Evolutionary conservation across 2,797 vertebrate species (phyloP).

Genomic region (Rhinella marina): DNA sequence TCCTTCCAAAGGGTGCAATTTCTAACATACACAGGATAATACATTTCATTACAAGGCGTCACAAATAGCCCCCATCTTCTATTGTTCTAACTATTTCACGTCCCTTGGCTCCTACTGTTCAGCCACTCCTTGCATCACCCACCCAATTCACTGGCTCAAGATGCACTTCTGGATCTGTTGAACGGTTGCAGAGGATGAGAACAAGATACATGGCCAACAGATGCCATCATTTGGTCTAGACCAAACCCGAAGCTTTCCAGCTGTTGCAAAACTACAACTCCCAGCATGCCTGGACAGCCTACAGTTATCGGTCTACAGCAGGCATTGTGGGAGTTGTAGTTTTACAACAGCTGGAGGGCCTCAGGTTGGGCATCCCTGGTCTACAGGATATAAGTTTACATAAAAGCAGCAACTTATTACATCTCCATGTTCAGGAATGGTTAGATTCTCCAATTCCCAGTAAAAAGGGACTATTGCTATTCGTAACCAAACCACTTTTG

Average conservation of each 20-base stretch:
- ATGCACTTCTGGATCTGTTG: no score
- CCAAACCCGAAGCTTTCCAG: no score
- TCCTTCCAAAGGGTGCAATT: background rate
- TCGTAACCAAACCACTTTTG: background rate
- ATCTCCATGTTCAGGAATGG: background rate
- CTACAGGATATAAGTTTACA: no score
- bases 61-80: background rate
- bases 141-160: background rate
- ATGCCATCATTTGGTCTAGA: background rate
- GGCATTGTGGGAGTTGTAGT: no score
- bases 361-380: no score
- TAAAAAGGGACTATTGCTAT: background rate
- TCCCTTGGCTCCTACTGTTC: background rate
- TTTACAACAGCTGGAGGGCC: no score
- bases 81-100: background rate
- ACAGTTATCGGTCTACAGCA: no score
- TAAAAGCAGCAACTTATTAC: background rate
- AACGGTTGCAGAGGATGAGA: background rate
- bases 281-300: no score
- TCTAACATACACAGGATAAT: slow-evolving; percentile 4
- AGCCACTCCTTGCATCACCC: slow-evolving; percentile 13
- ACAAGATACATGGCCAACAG: background rate
- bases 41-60: background rate
- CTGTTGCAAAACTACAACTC: no score
- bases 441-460: background rate